phyloP scores from a whole-genome alignment of 2,888 invertebrate genomes.

The Mythimna lalbum region DNA sequence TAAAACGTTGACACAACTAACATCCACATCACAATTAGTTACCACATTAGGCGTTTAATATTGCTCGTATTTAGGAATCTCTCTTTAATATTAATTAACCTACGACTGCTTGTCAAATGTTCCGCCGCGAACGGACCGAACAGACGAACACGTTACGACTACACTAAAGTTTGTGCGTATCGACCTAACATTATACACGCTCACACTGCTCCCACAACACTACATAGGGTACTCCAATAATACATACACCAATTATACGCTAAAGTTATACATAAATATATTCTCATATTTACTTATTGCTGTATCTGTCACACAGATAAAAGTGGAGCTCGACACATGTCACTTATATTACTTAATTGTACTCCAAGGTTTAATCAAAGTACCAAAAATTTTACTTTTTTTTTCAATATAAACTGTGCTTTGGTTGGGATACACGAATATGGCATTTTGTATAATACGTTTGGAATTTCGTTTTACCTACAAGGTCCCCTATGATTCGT shows the following conservation, averaged over 20 bases:
- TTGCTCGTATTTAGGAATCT: constrained; percentile 61
- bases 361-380: constrained; percentile 67
- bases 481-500: constrained; percentile 73
- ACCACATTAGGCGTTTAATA: constrained; percentile 57
- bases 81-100: constrained; percentile 58
- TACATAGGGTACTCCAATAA: constrained; percentile 65
- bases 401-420: constrained; percentile 62
- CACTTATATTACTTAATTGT: constrained; percentile 83
- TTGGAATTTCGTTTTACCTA: constrained; percentile 65
- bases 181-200: constrained; percentile 81
- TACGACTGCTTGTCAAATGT: constrained; percentile 54
- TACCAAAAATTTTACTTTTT: constrained; percentile 50
- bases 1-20: constrained; percentile 57
- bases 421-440: constrained; percentile 72
- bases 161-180: constrained; percentile 90
- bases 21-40: constrained; percentile 61
- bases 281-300: constrained; percentile 81
- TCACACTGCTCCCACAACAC: constrained; percentile 72
- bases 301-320: constrained; percentile 88
- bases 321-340: constrained; percentile 85
- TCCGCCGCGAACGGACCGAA: constrained; percentile 59
- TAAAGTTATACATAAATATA: constrained; percentile 72
- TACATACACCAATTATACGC: constrained; percentile 72
- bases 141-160: constrained; percentile 75
- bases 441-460: constrained; percentile 66